phyloP scores from a whole-genome alignment of 2,888 invertebrate species.

The Hartigia nigra region DNA sequence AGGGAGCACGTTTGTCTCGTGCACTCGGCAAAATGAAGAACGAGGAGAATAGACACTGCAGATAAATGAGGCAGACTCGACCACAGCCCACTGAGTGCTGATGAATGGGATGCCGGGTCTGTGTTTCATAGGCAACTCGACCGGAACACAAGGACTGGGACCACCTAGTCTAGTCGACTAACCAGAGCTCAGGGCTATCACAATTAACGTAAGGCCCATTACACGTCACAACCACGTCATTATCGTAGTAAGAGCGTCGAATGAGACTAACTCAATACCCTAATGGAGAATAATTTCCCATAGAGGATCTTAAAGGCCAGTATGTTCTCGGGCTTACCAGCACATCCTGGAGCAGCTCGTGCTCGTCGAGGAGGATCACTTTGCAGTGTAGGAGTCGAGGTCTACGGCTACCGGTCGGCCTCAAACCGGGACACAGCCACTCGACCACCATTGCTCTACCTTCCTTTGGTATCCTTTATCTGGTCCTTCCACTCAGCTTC shows the following conservation, averaged over 20 bases:
- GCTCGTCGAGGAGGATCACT: constrained; percentile 89
- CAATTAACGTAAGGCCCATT: constrained; percentile 47
- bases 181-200: constrained; percentile 25
- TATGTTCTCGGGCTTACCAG: constrained; percentile 72
- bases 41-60: background rate
- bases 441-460: constrained; percentile 59
- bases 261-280: constrained; percentile 3
- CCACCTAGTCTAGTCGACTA: constrained; percentile 9
- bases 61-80: background rate
- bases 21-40: background rate
- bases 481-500: constrained; percentile 1
- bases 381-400: constrained; percentile 79
- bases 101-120: background rate
- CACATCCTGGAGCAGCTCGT: constrained; percentile 89
- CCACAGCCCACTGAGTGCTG: background rate
- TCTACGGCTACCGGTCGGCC: constrained; percentile 68
- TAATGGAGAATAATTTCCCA: constrained; percentile 11
- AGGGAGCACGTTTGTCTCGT: constrained; percentile 1
- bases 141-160: constrained; percentile 2
- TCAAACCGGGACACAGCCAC: constrained; percentile 63
- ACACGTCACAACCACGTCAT: constrained; percentile 28
- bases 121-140: background rate
- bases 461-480: constrained; percentile 17
- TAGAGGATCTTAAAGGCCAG: background rate
- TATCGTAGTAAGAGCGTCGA: constrained; percentile 9